Conservation (phyloP, 2,888 invertebrate genomes). For the Gymnoscelis rufifasciata region DNA sequence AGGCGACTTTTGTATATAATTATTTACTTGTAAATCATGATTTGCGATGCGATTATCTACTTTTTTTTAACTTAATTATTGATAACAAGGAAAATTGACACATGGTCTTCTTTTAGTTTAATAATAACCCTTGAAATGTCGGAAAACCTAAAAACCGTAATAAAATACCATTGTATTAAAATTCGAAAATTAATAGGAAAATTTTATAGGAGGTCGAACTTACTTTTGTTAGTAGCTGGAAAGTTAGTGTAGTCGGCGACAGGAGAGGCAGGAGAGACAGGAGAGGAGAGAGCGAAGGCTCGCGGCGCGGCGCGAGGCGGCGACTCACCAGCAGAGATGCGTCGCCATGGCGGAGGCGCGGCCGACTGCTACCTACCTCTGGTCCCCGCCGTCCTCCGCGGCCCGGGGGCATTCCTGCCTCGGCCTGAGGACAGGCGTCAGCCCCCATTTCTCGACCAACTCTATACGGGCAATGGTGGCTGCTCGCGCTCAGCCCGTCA, state of each 20-base stretch:
- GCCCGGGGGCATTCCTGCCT: constrained; percentile 95
- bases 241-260: constrained; percentile 40
- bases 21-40: too few relatives aligned
- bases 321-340: constrained; percentile 75
- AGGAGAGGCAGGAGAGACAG: not conserved
- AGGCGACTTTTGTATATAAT: too few relatives aligned
- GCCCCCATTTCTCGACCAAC: constrained; percentile 98
- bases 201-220: constrained; percentile 1
- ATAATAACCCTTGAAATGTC: too few relatives aligned
- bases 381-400: constrained; percentile 84
- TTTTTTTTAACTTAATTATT: too few relatives aligned
- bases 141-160: too few relatives aligned
- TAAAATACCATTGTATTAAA: too few relatives aligned
- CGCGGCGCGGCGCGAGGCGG: constrained; percentile 28
- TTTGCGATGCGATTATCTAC: too few relatives aligned
- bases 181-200: too few relatives aligned
- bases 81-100: too few relatives aligned
- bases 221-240: constrained; percentile 14
- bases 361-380: constrained; percentile 79
- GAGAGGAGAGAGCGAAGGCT: not conserved
- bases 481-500: constrained; percentile 79
- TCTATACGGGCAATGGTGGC: constrained; percentile 98
- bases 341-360: constrained; percentile 34
- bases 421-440: constrained; percentile 98
- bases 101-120: too few relatives aligned